phyloP scores from a whole-genome alignment of 2,113 vertebrate species.

The Polypterus bichir region DNA sequence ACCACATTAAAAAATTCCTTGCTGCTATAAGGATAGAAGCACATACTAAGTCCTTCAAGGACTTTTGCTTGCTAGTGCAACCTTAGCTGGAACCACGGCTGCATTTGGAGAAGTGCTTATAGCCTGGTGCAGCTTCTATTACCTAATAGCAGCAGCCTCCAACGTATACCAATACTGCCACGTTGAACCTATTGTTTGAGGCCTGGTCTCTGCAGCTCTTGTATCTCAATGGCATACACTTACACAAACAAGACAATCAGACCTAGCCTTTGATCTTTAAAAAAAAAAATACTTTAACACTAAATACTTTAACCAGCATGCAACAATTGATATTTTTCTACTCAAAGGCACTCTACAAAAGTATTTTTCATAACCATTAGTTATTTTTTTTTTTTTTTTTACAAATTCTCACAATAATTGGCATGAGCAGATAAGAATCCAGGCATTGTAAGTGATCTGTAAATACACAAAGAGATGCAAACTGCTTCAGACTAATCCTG shows the following conservation, averaged over 20 bases:
- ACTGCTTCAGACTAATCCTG: too few relatives aligned
- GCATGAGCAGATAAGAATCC: too few relatives aligned
- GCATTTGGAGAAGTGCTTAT: constrained; percentile 5
- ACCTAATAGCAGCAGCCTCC: background rate
- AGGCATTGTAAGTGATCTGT: too few relatives aligned
- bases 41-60: background rate
- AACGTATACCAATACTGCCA: background rate
- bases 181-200: background rate
- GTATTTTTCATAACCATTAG: too few relatives aligned
- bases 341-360: too few relatives aligned
- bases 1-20: background rate
- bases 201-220: constrained; percentile 3
- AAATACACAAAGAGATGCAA: too few relatives aligned
- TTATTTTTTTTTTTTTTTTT: too few relatives aligned
- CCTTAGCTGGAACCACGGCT: background rate
- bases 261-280: too few relatives aligned
- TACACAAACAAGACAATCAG: background rate
- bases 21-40: background rate
- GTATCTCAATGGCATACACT: background rate
- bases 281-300: too few relatives aligned
- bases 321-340: too few relatives aligned
- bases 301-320: too few relatives aligned
- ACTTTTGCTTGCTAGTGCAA: background rate
- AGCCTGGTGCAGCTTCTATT: constrained; percentile 1
- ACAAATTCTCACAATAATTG: too few relatives aligned